phyloP scores from a whole-genome alignment of 2,888 invertebrate species.

The Apomyelois bistriatella region DNA sequence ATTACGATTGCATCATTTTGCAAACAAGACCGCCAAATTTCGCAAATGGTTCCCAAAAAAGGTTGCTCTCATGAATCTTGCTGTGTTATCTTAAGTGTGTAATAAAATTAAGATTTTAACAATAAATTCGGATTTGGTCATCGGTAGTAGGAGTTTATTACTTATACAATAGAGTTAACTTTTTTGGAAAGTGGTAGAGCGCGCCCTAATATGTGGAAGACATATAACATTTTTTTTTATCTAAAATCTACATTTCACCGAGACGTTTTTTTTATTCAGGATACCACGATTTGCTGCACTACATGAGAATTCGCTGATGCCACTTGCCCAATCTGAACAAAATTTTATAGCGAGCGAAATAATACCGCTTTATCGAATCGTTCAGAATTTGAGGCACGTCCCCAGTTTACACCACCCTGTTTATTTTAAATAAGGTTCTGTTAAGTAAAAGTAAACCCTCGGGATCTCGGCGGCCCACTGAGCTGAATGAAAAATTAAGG shows the following conservation, averaged over 20 bases:
- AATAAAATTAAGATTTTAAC: constrained; percentile 47
- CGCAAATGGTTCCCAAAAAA: neutral
- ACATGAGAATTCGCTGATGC: neutral
- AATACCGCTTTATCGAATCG: constrained; percentile 52
- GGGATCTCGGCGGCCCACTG: constrained; percentile 49
- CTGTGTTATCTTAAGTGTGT: constrained; percentile 32
- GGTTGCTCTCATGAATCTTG: constrained; percentile 22
- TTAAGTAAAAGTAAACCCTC: constrained; percentile 70
- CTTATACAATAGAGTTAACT: neutral
- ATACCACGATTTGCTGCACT: too few species aligned
- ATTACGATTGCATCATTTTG: neutral
- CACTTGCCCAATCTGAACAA: neutral
- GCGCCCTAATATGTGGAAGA: too few species aligned
- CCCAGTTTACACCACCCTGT: constrained; percentile 68
- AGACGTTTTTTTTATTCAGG: too few species aligned
- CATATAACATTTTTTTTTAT: too few species aligned
- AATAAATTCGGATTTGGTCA: constrained; percentile 39
- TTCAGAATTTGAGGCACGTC: constrained; percentile 68
- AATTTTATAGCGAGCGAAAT: constrained; percentile 51
- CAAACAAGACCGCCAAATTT: neutral
- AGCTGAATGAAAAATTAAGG: constrained; percentile 70
- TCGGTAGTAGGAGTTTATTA: constrained; percentile 37
- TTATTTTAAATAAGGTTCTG: constrained; percentile 76
- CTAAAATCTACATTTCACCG: too few species aligned
- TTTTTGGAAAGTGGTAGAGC: neutral